Evolutionary conservation across 2,888 invertebrate genomes (phyloP).

Genomic region (Pilophorus perplexus): DNA sequence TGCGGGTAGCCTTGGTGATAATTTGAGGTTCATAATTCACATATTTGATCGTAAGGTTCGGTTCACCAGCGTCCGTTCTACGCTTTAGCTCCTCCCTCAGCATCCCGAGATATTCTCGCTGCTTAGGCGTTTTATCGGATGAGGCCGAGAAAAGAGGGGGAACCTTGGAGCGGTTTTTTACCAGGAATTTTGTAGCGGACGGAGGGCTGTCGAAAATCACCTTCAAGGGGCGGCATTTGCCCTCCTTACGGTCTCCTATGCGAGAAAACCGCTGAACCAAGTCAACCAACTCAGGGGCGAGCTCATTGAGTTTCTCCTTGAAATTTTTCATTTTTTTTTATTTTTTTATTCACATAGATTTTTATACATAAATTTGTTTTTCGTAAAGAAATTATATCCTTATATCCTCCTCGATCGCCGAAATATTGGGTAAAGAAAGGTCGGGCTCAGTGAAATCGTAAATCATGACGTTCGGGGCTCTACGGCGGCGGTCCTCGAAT

Average conservation of each 20-base stretch:
- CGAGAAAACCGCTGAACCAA: slow-evolving; percentile 3
- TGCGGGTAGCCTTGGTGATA: no score
- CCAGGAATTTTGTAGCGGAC: not conserved
- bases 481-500: slow-evolving; percentile 2
- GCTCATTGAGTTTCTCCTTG: not conserved
- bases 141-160: no score
- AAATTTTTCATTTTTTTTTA: no score
- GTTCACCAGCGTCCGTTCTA: no score
- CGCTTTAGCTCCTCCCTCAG: not conserved
- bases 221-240: not conserved
- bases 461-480: slow-evolving; percentile 17
- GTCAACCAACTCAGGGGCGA: not conserved
- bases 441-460: not conserved
- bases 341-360: no score
- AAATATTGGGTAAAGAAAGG: not conserved
- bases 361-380: no score
- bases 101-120: no score
- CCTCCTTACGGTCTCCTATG: not conserved
- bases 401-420: slow-evolving; percentile 5
- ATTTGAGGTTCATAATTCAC: no score
- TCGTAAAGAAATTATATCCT: no score
- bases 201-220: not conserved
- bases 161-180: not conserved
- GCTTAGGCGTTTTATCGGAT: no score
- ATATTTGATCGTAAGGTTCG: no score